Evolutionary conservation across 2,888 invertebrate genomes (phyloP).

Genomic region (Argyra leucocephala): DNA sequence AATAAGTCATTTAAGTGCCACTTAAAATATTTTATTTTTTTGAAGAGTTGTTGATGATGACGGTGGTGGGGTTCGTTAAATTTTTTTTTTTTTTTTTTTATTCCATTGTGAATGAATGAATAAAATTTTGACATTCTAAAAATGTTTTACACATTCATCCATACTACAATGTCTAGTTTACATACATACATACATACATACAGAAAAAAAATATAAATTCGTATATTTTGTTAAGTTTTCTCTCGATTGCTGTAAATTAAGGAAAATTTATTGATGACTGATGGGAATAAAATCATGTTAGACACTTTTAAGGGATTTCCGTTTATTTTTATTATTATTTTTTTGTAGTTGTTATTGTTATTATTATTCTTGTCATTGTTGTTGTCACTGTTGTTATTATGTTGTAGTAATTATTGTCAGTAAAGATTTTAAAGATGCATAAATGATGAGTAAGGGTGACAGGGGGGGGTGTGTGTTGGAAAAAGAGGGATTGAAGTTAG

Average conservation of each 20-base stretch:
- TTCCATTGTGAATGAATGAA: not conserved
- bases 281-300: constrained; percentile 4
- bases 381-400: no score
- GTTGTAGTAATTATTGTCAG: no score
- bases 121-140: not conserved
- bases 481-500: no score
- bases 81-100: no score
- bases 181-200: not conserved
- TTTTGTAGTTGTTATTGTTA: not conserved
- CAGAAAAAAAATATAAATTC: not conserved
- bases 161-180: not conserved
- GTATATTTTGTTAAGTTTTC: no score
- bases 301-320: not conserved
- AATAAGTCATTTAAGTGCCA: constrained; percentile 4
- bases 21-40: not conserved
- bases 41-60: no score
- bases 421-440: no score
- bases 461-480: no score
- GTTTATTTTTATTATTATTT: not conserved
- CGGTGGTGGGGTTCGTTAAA: not conserved
- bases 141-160: no score
- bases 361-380: not conserved
- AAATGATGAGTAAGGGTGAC: no score
- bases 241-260: not conserved
- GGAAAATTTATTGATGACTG: not conserved